A percentile compares a stretch with the other conserved stretches of the same genome.
phyloP scores from a whole-genome alignment of 2,797 vertebrate species.

The Enteromius fasciolatus region DNA sequence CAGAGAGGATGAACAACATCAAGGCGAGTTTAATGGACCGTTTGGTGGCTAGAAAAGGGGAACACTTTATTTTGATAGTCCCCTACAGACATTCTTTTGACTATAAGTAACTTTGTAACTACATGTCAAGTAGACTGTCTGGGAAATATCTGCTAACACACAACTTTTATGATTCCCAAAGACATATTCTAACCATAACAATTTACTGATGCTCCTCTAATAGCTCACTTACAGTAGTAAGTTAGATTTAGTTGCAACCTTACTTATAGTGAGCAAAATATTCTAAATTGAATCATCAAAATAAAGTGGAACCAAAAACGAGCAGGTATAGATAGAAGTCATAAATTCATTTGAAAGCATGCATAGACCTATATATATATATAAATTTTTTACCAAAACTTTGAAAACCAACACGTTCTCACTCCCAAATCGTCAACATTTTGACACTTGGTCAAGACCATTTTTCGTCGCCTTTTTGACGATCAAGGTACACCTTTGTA shows the following conservation, averaged over 20 bases:
- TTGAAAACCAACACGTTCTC: no score
- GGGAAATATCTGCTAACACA: not conserved
- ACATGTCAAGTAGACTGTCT: not conserved
- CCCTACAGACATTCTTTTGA: not conserved
- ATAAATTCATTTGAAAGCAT: no score
- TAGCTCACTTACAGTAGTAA: not conserved
- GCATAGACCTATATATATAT: no score
- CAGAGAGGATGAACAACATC: not conserved
- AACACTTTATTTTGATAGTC: not conserved
- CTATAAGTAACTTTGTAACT: not conserved
- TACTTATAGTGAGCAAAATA: not conserved
- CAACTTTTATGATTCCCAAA: not conserved
- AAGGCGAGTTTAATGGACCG: not conserved
- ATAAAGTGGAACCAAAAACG: not conserved
- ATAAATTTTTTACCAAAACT: not conserved
- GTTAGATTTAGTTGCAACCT: not conserved
- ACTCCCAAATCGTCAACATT: no score
- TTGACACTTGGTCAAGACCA: no score
- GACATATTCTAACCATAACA: not conserved
- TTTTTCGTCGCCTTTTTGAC: no score
- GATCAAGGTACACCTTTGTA: no score
- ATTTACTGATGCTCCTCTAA: not conserved
- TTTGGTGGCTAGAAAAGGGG: not conserved
- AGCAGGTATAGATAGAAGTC: no score
- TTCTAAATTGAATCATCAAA: not conserved